Conservation (phyloP, 2,113 vertebrate genomes). For the Chauna torquata region DNA sequence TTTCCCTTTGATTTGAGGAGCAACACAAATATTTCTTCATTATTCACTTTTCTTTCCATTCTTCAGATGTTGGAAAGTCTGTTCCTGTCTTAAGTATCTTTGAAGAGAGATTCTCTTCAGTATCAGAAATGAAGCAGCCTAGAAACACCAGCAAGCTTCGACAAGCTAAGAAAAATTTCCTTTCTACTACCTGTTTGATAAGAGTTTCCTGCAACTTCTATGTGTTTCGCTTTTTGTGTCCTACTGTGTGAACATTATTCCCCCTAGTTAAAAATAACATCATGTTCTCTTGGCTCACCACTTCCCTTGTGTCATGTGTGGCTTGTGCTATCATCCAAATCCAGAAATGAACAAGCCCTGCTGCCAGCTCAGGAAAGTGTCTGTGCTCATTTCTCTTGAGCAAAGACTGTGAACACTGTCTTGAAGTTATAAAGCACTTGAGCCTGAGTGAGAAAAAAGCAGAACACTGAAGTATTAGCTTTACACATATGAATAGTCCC, state of each 20-base stretch:
- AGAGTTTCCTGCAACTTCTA: background rate
- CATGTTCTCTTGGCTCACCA: background rate
- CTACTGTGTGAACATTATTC: background rate
- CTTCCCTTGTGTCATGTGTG: background rate
- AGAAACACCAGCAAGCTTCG: background rate
- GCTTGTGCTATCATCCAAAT: background rate
- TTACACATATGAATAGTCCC: background rate
- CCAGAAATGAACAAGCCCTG: background rate
- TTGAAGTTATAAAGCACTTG: background rate
- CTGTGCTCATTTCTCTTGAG: background rate
- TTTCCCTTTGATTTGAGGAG: conserved; percentile 65
- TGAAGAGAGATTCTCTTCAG: conserved; percentile 41
- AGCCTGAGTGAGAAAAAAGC: background rate
- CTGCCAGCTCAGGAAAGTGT: background rate
- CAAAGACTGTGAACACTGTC: background rate
- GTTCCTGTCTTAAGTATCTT: conserved; percentile 22
- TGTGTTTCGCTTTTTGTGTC: background rate
- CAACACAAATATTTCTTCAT: conserved; percentile 65
- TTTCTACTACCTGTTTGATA: conserved; percentile 43
- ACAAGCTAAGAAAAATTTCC: conserved; percentile 31
- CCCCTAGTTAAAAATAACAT: background rate
- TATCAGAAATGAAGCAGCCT: conserved; percentile 9
- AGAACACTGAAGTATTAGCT: background rate
- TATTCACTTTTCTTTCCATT: conserved; percentile 43
- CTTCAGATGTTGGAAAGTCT: conserved; percentile 25